Conservation (phyloP, 2,888 invertebrate genomes). For the Trypoxylon attenuatum region DNA sequence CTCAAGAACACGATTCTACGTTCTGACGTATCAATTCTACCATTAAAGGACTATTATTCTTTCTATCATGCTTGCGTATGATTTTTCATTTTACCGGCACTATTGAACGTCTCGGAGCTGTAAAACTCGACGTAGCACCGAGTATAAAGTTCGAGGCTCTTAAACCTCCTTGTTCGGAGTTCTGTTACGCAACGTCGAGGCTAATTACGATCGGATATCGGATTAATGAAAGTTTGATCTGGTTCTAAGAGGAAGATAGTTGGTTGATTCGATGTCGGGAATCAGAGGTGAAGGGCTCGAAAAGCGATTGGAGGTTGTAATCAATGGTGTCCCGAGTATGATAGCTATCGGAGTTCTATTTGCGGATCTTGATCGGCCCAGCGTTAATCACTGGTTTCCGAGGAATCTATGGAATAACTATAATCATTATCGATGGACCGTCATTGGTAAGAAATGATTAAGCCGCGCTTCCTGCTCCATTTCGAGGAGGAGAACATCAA, state of each 20-base stretch:
- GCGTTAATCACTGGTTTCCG: constrained; percentile 43
- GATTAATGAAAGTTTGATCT: constrained; percentile 45
- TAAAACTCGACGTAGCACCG: too few relatives aligned
- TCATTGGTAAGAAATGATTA: constrained; percentile 14
- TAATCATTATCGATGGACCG: constrained; percentile 34
- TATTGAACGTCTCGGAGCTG: too few relatives aligned
- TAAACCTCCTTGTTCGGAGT: too few relatives aligned
- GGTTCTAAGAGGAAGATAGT: too few relatives aligned
- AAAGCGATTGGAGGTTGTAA: constrained; percentile 53
- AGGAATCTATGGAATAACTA: constrained; percentile 36
- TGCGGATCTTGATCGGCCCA: constrained; percentile 22
- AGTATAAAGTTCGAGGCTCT: too few relatives aligned
- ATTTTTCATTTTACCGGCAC: too few relatives aligned
- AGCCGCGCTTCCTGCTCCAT: constrained; percentile 11
- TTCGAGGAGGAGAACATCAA: too few relatives aligned
- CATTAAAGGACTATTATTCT: too few relatives aligned
- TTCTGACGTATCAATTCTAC: too few relatives aligned
- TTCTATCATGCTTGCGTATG: too few relatives aligned
- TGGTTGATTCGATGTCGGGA: too few relatives aligned
- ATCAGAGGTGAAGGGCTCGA: constrained; percentile 32
- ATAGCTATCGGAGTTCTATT: constrained; percentile 57
- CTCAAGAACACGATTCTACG: too few relatives aligned
- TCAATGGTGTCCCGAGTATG: constrained; percentile 49
- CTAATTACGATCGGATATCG: constrained; percentile 12
- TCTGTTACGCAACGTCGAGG: constrained; percentile 10